Evolutionary conservation across 2,888 invertebrate species (phyloP), one percentile per base, ranked within the genome.

Genomic region (Drosophila diplacantha): DNA sequence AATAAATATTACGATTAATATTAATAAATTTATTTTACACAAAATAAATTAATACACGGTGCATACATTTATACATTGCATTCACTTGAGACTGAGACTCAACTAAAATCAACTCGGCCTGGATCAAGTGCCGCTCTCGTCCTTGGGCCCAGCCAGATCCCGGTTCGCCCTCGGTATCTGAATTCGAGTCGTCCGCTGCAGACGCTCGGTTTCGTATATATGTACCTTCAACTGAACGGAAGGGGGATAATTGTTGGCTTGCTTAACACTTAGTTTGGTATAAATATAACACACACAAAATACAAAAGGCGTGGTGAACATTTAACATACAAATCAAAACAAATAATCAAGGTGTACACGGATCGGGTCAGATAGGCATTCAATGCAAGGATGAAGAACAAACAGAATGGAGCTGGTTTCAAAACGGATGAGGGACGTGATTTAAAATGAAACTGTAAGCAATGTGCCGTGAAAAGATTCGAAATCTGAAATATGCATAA

Each of bases 41-140:
- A 76, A 74, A 69, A 50, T 44, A 76, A 64, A 80, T 67, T 80
- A 81, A 79, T 81, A 79, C 77, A 75, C 68, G 63, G 81, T 77
- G 77, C 77, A 79, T 65, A 79, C 77, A 81, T 79, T 81, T 77
- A 61, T 61, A 77, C 81, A 77, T 77, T 77, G 81, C 79, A 74
- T 69, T 75, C 74, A 57, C 69, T 61, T 74, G 71, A 60, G 39
- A 47, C 44, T 34, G 71, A 58, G 39, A 41, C 38, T 31, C 44
- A 34, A 51, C 46, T 39, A 39, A 44, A 53, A 38, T 51, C 31
- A 35, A 29, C 20, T 31, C 31, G 51, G 46, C 29, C 35, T 38
- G 60, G 65, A 60, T 53, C 53, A 37, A 44, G 37, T 31, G 31
- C 34, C 52, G 59, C 22, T 31, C 18, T 18, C 44, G 46, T 66